Evolutionary conservation across 2,797 vertebrate genomes (phyloP), one percentile per base, ranked within the genome.

Genomic region (Sebastes iracundus): DNA sequence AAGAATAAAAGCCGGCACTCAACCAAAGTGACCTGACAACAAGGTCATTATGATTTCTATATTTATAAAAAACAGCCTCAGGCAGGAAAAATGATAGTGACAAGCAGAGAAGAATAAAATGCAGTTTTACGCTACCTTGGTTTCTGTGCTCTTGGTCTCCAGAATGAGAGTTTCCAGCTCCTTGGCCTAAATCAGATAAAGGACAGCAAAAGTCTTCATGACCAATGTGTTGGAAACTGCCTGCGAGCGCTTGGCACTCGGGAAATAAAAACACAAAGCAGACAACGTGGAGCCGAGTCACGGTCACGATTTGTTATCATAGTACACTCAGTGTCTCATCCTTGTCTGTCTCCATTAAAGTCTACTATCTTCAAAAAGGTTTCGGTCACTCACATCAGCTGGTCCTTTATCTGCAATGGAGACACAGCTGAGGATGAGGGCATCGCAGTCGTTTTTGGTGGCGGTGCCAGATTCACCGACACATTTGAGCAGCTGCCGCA

Each of bases 101-200:
- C 25, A 72, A 0, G 0, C 7, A 71, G 9, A 33, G 6, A 9
- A 62, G 8, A 56, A 23, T 13, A 28, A 49, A 22, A 27, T 8
- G 12, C 0, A 27, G 4, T 6, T 20, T 27, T 4, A 52, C 14
- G 5, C 1, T 77, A 94, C 99, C 97, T 99, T 99, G 90, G 93
- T 98, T 88, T 99, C 98, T 79, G 97, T 94, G 71, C 83, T 97
- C 89, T 97, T 98, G 72, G 96, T 96, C 74, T 98, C 97, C 91
- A 98, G 94, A 88, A 99, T 97, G 80, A 99, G 95, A 84, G 95
- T 90, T 81, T 99, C 99, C 3, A 99, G 94, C 75, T 99, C 98
- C 95, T 99, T 96, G 38, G 96, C 95, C 88, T 93, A 49, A 64
- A 88, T 72, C 75, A 82, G 56, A 86, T 9, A 52, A 53, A 81